A percentile compares a stretch with the other conserved stretches of the same genome.
Evolutionary conservation across 2,797 vertebrate species (phyloP).

Genomic region (Rhinatrema bivittatum): DNA sequence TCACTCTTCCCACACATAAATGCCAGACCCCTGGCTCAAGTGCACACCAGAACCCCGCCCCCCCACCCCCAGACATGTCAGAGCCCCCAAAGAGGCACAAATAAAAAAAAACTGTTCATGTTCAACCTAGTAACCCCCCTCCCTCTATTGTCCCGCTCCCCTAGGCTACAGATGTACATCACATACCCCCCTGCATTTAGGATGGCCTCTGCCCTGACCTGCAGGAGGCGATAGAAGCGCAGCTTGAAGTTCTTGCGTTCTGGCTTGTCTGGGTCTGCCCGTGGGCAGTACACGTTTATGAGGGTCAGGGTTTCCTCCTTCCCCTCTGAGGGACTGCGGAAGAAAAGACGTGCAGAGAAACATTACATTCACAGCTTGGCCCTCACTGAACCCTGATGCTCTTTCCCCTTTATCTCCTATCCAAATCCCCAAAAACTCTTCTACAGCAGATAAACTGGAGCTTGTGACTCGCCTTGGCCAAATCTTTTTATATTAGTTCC

Average conservation of each 20-base stretch:
- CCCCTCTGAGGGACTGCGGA: constrained; percentile 46
- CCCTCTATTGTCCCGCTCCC: too few relatives aligned
- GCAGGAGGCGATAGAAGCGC: constrained; percentile 75
- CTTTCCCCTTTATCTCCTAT: too few relatives aligned
- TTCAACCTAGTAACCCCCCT: too few relatives aligned
- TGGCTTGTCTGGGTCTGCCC: constrained; percentile 79
- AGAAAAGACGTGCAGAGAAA: neutral
- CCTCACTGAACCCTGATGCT: too few relatives aligned
- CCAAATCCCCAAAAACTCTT: too few relatives aligned
- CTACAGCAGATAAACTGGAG: neutral
- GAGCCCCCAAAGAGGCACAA: too few relatives aligned
- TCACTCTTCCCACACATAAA: too few relatives aligned
- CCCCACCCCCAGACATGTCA: too few relatives aligned
- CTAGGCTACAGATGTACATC: neutral
- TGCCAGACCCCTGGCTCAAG: too few relatives aligned
- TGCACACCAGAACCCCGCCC: too few relatives aligned
- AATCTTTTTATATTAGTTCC: neutral
- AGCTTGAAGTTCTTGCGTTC: constrained; percentile 75
- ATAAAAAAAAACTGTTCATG: too few relatives aligned
- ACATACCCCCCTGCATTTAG: constrained; percentile 64
- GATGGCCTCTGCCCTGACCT: constrained; percentile 69
- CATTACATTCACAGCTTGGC: too few relatives aligned
- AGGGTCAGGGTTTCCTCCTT: constrained; percentile 60
- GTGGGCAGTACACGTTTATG: constrained; percentile 84
- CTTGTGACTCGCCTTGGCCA: neutral